A percentile compares a stretch with the other conserved stretches of the same genome.
Evolutionary conservation across 2,888 invertebrate species (phyloP).

Genomic region (Steinernema carpocapsae): DNA sequence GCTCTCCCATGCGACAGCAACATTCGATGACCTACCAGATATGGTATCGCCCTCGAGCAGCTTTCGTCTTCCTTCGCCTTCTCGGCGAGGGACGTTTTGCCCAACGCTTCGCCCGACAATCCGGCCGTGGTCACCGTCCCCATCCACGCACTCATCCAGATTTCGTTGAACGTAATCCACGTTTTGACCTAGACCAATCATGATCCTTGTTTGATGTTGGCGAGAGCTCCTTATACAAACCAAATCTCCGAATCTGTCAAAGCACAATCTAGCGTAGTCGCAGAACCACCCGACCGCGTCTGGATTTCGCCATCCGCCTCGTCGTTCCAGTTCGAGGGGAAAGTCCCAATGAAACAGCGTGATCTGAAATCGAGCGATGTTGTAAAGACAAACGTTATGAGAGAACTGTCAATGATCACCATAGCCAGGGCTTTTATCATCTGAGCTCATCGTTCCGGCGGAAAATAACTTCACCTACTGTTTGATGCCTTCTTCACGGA

Average conservation of each 20-base stretch:
- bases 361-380: constrained; percentile 40
- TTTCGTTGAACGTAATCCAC: constrained; percentile 83
- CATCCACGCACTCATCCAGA: constrained; percentile 69
- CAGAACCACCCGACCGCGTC: constrained; percentile 68
- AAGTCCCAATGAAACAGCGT: constrained; percentile 69
- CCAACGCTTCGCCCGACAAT: not conserved
- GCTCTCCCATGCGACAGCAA: constrained; percentile 25
- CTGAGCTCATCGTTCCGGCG: too few species aligned
- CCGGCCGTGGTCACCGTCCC: not conserved
- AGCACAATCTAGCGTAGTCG: constrained; percentile 67
- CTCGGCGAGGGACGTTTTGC: not conserved
- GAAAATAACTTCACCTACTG: too few species aligned
- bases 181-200: constrained; percentile 51
- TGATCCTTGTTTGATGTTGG: not conserved
- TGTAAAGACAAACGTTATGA: not conserved
- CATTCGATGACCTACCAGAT: constrained; percentile 27
- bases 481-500: too few species aligned
- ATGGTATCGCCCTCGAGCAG: constrained; percentile 19
- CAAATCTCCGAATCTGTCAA: not conserved
- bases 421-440: too few species aligned
- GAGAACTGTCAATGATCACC: too few species aligned
- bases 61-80: not conserved
- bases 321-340: constrained; percentile 70
- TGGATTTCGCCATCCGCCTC: constrained; percentile 71
- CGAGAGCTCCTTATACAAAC: not conserved